Base-by-base conservation (phyloP, 2,888 invertebrate species). In the Torymus aiolomorphi region DNA sequence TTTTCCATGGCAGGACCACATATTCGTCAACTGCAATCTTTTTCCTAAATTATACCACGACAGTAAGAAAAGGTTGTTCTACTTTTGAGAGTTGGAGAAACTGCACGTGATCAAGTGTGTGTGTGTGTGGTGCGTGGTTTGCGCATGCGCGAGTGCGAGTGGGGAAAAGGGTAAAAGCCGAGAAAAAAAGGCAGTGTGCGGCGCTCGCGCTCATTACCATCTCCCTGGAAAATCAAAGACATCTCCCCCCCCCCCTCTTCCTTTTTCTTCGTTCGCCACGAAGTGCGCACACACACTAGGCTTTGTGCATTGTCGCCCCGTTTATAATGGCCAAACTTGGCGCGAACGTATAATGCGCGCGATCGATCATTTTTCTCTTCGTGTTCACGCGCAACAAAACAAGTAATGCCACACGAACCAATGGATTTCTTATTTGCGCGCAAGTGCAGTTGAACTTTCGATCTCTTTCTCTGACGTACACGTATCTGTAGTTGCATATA, bases 261-360 rank as follows among this genome's bases (percentile, higher is more conserved):
- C 8, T 42, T 42, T 42, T 8, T 42, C 42, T 42, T 5, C 42
- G 8, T 42, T 42, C 42, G 8, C 42, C 42, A 42, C 42, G 42
- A 8, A 42, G 8, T n/a, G 2, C 49, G 14, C 14, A 66, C 52
- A 67, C 65, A 12, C 16, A 51, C 16, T 13, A 72, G 59, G 24
- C 24, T 61, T 8, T 42, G 42, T 42, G 49, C 59, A 75, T 61
- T 69, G 57, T 61, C 56, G 11, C n/a, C 18, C 0, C 13, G 56
- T 49, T 54, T 12, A 74, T 74, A 74, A 65, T 65, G 54, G 73
- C 59, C 11, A 54, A 69, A 76, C 59, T 75, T 75, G 14, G 20
- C 24, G 52, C 42, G 8, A 42, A 8, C 42, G 0, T 42, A 8
- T 5, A 42, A 42, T 8, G 42, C 42, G 42, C 42, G 54, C 59